Evolutionary conservation across 2,888 invertebrate species (phyloP), one percentile per base, ranked within the genome.

Genomic region (Proisotoma minuta): DNA sequence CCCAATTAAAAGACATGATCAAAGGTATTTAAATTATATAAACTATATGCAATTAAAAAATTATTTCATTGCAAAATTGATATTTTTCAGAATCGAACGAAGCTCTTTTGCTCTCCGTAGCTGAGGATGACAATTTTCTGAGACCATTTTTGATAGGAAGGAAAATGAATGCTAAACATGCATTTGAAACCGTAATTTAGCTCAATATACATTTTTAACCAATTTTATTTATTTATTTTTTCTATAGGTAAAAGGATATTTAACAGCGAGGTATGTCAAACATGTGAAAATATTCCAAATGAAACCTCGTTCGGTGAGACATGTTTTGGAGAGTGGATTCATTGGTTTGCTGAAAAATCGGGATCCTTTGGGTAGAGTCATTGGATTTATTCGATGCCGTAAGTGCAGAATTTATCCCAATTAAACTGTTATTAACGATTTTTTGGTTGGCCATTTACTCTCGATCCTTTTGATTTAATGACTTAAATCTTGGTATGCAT

Each of bases 251-350:
- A 54, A 39, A 54, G 53, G 53, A 3, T 54, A 34, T 20, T 12
- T 54, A 8, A 54, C n/a, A 15, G 18, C 23, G 39, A 54, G 23
- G 29, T 20, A 54, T 39, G 34, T 34, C 2, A 54, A 54, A 34
- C 34, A 54, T 5, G 3, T 3, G 10, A 34, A 29, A 8, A 54
- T 54, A 29, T 54, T 29, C 22, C 5, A 39, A 39, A 54, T 54
- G 53, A 34, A 54, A 22, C 34, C 53, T 12, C n/a, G 22, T 5
- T 23, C 60, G 18, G 66, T 66, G 3, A 34, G 62, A 8, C 66
- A 66, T 26, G 66, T 66, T 5, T 63, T 63, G 52, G 62, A 63
- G 51, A 66, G 66, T 58, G 66, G 66, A 40, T 60, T 66, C 47
- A 58, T 66, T 15, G 57, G 66, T 10, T 47, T 63, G 8, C 50